Base-by-base conservation (phyloP, 2,797 vertebrate species). In the Enteromius afrohamiltoni region DNA sequence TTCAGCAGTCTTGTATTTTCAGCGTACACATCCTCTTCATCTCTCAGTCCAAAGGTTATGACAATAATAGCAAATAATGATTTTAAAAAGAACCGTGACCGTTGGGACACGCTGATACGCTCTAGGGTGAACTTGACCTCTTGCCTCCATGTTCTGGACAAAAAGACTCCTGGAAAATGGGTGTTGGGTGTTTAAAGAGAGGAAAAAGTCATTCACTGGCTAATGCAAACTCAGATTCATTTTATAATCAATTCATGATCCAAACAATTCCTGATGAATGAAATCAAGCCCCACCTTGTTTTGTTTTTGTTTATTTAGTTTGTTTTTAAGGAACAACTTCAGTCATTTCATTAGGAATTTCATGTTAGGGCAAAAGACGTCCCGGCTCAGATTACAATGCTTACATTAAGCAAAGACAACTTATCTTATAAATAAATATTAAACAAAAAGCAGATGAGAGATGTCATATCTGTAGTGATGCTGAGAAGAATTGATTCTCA, bases 1-100 rank as follows among this genome's bases (percentile, higher is more conserved):
- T 68, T 77, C 64, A n/a, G 51, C 64, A 58, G 42, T 29, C 73
- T 77, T 51, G 62, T 42, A 29, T 76, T 77, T 77, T 83, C 34
- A 76, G 60, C 31, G 0, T 45, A 19, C 73, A 29, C 21, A 70
- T 58, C 51, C 34, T 83, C 73, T 77, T 76, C 62, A 37, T 82
- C 26, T 53, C 40, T 14, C 29, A 40, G 62, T 31, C 49, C 34
- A 83, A 76, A 77, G 80, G 71, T 68, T 45, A 51, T 16, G 10
- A 13, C 34, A 21, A 26, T 55, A 76, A 76, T 13, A 58, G 47
- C 34, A 55, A 34, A 81, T 60, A 65, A 77, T 3, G 76, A 34
- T 65, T 79, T 34, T 26, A 51, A 37, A 77, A 47, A 26, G 23
- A 65, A 49, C 10, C 1, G 17, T 67, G 62, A 29, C 60, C 62